Evolutionary conservation across 2,888 invertebrate genomes (phyloP).

Genomic region (Petrolisthes manimaculis): DNA sequence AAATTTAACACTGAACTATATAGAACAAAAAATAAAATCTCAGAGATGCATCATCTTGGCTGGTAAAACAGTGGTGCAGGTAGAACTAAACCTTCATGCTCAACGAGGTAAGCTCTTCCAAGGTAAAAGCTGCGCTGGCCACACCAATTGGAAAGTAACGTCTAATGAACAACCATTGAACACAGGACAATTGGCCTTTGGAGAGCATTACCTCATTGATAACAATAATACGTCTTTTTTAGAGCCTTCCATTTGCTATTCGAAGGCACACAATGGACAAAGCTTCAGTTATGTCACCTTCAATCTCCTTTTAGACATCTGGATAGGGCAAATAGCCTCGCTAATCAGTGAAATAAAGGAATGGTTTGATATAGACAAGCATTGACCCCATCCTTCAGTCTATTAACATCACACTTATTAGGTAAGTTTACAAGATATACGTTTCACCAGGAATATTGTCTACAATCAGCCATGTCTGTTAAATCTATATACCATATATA

Average conservation of each 20-base stretch:
- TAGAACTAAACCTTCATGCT: slow-evolving; percentile 28
- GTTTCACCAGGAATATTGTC: slow-evolving; percentile 56
- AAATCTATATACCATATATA: slow-evolving; percentile 54
- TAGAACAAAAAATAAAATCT: background rate
- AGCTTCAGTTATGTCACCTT: slow-evolving; percentile 49
- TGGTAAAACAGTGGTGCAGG: slow-evolving; percentile 23
- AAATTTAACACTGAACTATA: background rate
- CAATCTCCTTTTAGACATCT: slow-evolving; percentile 12
- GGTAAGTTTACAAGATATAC: slow-evolving; percentile 39
- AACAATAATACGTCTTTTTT: slow-evolving; percentile 29
- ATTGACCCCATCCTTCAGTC: slow-evolving; percentile 35
- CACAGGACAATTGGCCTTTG: slow-evolving; percentile 53
- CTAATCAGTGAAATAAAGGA: slow-evolving; percentile 52
- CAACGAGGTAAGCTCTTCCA: slow-evolving; percentile 54
- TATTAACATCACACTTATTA: slow-evolving; percentile 12
- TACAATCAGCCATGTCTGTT: slow-evolving; percentile 40
- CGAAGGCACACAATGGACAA: slow-evolving; percentile 62
- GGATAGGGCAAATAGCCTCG: slow-evolving; percentile 16
- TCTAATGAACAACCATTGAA: slow-evolving; percentile 60
- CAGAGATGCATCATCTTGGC: background rate
- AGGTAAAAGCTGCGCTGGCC: slow-evolving; percentile 45
- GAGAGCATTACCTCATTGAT: slow-evolving; percentile 54
- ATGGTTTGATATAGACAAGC: slow-evolving; percentile 54
- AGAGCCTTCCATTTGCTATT: slow-evolving; percentile 54
- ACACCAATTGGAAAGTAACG: slow-evolving; percentile 35